Base-by-base conservation (phyloP, 2,113 vertebrate species). In the Proteles cristata region DNA sequence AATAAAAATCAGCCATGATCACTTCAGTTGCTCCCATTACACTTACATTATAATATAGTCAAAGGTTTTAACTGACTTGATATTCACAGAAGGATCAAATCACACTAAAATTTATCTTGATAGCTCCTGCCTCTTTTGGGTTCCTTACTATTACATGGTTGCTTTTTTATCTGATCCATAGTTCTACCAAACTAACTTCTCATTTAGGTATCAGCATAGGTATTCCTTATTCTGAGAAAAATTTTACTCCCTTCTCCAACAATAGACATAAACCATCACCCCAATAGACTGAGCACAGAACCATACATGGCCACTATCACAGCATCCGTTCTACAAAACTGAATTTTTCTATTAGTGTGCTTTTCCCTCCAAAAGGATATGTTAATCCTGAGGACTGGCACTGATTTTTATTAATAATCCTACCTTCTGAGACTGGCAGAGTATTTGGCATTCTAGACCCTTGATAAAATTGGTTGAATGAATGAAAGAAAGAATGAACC, bases 381-480 rank as follows among this genome's bases (percentile, higher is more conserved):
- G 25, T 82, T 77, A 93, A 63, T 73, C 25, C 68, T 73, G 7
- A 65, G 61, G 35, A 61, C 5, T 68, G n/a, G 19, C 39, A 74
- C 35, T 93, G 28, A 79, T 14, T 48, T 93, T 55, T 79, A 76
- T 66, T 88, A 28, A 39, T 63, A 33, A 43, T 43, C 25, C 68
- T 89, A 2, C 91, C 48, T 93, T 94, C n/a, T 74, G 66, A 73
- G 5, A 81, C 16, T 50, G 4, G 43, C 2, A 31, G 48, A 68
- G 3, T n/a, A 80, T 39, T 61, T 12, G 5, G 19, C 23, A 82
- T 53, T 91, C 0, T 35, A 89, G 23, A 76, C 3, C 12, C 80
- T 71, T 90, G 84, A 94, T 35, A 92, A 90, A 58, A 43, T 21
- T 90, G n/a, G 8, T 11, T 90, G 39, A 84, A 80, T 82, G 77